Base-by-base conservation (phyloP, 2,113 vertebrate species). In the Catharus fuscescens region DNA sequence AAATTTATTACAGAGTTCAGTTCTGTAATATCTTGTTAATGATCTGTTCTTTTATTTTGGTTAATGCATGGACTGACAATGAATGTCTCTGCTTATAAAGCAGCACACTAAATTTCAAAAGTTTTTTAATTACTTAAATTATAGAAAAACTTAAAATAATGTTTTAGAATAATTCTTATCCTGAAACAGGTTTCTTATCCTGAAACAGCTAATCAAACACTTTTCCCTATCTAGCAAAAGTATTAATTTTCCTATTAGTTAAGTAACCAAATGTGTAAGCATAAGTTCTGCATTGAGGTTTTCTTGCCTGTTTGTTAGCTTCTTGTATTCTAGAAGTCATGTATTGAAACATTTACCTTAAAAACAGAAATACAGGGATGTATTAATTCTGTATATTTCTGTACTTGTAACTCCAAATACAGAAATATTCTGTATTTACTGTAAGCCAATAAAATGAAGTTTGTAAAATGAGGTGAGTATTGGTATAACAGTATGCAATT, bases 11-110 rank as follows among this genome's bases (percentile, higher is more conserved):
- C 5, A 29, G 15, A 47, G 4, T 31, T 76, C 47, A 57, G 16
- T 56, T 15, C n/a, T 76, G 7, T 20, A 56, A 23, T 32, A 1
- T 45, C 4, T 1, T 50, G 24, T 62, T 48, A 62, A 50, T 28
- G 24, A 38, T n/a, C 47, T 26, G 1, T n/a, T 66, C 1, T 21
- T 31, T 64, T 0, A 1, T 59, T 47, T 40, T 59, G 10, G 5
- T 14, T 54, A 44, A 72, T 50, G 5, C 44, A 32, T 34, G 21
- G 19, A 36, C 9, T 71, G 29, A 42, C 6, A 66, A 24, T 36
- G 11, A 54, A 6, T 57, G 9, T 1, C 14, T 81, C 7, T 72
- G 13, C 5, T 80, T 71, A 52, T 18, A 72, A 72, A 61, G 12
- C 9, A 57, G 8, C 16, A 67, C 4, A 24, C 21, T 38, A 57